Evolutionary conservation across 2,113 vertebrate genomes (phyloP).

Genomic region (Orycteropus afer): DNA sequence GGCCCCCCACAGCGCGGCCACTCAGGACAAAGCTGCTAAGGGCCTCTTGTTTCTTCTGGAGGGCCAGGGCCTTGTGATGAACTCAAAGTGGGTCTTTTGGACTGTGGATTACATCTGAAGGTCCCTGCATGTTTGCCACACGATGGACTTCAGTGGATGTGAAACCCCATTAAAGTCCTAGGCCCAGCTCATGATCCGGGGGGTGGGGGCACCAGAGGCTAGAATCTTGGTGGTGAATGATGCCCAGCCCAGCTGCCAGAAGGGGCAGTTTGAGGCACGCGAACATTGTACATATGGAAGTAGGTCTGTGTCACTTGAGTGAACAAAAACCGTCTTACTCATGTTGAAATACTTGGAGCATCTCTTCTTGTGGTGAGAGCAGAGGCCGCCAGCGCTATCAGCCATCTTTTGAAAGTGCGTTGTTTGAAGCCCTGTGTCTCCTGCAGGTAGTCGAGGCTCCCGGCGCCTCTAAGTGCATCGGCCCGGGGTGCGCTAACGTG

Average conservation of each 20-base stretch:
- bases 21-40: background rate
- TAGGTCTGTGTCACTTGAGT: rapidly evolving
- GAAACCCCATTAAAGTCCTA: background rate
- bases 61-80: background rate
- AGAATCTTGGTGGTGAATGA: background rate
- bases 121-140: rapidly evolving
- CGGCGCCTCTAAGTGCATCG: slow-evolving; percentile 90
- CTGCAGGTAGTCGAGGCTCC: slow-evolving; percentile 86
- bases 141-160: background rate
- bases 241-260: rapidly evolving
- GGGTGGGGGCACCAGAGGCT: rapidly evolving
- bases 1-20: rapidly evolving
- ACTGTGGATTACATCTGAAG: too few species aligned
- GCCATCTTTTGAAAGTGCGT: rapidly evolving
- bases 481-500: slow-evolving; percentile 90
- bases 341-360: background rate
- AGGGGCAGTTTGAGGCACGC: background rate
- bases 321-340: background rate
- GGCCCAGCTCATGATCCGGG: background rate
- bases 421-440: slow-evolving; percentile 34
- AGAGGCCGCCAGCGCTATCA: rapidly evolving
- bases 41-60: too few species aligned
- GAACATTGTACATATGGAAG: rapidly evolving
- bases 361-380: background rate
- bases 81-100: too few species aligned